Evolutionary conservation across 2,888 invertebrate species (phyloP), one percentile per base, ranked within the genome.

Genomic region (Melieria crassipennis): DNA sequence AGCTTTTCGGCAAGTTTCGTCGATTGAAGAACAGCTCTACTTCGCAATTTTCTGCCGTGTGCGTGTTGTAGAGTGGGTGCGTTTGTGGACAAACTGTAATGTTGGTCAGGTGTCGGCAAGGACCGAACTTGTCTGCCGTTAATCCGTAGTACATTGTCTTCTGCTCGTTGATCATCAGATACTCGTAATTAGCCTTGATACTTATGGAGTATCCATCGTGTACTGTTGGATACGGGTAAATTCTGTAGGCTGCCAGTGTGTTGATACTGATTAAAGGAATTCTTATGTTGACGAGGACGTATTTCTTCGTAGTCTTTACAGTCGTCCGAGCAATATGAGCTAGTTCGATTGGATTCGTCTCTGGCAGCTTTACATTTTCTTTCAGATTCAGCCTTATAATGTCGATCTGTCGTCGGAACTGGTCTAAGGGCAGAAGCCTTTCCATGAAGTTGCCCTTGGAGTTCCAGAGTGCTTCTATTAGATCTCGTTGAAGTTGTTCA

Each of bases 191-290:
- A 46, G n/a, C 13, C 46, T 45, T 7, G n/a, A n/a, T 16, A 11
- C 47, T 64, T 47, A 45, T 50, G 45, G 50, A 65, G n/a, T 50
- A 52, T 4, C 69, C 69, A 13, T 69, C n/a, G 46, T 69, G 42
- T 56, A 46, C 42, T 46, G 56, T 63, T 43, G 69, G 50, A n/a
- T 70, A 65, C 7, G 70, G 16, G 50, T 70, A 65, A 16, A 65
- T 45, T 16, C 42, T 52, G 16, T 61, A 65, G 10, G 45, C 58
- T 11, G 58, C 9, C 4, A 70, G 10, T 16, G 55, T 5, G 7
- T 50, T n/a, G 10, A 46, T 61, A 13, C 43, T 70, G n/a, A 60
- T 30, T n/a, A 70, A 60, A 1, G 70, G 65, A 50, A 70, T 60
- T 16, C 45, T 50, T 60, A 65, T 65, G 46, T 70, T 60, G 30